Base-by-base conservation (phyloP, 2,113 vertebrate species). In the Chaetura pelagica region DNA sequence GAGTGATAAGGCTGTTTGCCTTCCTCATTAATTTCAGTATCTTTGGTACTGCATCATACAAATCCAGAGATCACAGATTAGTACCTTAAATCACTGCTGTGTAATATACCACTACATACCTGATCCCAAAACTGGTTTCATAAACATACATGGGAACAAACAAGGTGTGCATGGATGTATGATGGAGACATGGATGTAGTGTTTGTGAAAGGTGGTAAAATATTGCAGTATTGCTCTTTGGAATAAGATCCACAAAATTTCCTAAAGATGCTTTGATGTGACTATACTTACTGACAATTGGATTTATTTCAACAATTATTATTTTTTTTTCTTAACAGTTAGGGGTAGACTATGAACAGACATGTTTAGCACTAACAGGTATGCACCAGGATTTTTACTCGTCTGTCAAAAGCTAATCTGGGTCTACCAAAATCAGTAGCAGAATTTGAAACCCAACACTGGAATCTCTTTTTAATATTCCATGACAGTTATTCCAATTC, bases 11-110 rank as follows among this genome's bases (percentile, higher is more conserved):
- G 55, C n/a, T 85, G 75, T 87, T 92, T 92, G 89, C 44, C 38
- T 83, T 95, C 67, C 29, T 89, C 27, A 18, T 88, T 95, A 29
- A 54, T 94, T 93, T 72, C 87, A 62, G 24, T 92, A 59, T 69
- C 67, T 87, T 93, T 85, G 57, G 52, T 83, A 49, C 30, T 73
- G 24, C 40, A 35, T 68, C 68, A 77, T 29, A 62, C 16, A 35
- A 18, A 80, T 89, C 42, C 61, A 84, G 22, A 84, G 73, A 97
- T 91, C 44, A 64, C 42, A 92, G 72, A 90, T 83, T 61, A 84
- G 42, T 71, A 55, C 42, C 20, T 48, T 57, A 78, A 89, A 71
- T 89, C 48, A 72, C 32, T 84, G 46, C 35, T 72, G 38, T 91
- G 59, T 71, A 82, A 64, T 72, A 48, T 12, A 10, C 34, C 74